Evolutionary conservation across 2,797 vertebrate species (phyloP).

Genomic region (Pseudocheirus occidentalis): DNA sequence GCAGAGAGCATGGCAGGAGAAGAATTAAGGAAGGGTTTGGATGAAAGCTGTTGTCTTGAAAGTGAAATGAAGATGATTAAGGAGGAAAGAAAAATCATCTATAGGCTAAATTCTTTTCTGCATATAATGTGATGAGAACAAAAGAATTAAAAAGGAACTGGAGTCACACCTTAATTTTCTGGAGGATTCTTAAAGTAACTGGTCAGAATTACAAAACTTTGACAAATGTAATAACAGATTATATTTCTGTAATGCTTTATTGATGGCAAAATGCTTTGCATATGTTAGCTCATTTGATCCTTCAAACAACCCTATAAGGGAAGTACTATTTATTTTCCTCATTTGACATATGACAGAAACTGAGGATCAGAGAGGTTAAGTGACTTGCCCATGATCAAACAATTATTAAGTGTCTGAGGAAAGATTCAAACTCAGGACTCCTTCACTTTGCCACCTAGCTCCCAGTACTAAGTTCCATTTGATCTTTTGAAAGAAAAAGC

Average conservation of each 20-base stretch:
- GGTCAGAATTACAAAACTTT: neutral
- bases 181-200: neutral
- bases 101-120: neutral
- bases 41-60: neutral
- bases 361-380: neutral
- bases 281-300: neutral
- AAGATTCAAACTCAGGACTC: neutral
- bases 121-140: neutral
- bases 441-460: neutral
- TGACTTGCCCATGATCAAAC: neutral
- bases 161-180: neutral
- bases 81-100: neutral
- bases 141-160: neutral
- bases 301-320: neutral
- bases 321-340: neutral
- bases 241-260: neutral
- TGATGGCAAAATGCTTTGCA: neutral
- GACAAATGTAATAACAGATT: neutral
- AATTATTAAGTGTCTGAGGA: neutral
- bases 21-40: neutral
- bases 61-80: conserved; percentile 9
- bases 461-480: neutral
- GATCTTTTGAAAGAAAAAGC: neutral
- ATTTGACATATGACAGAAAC: neutral
- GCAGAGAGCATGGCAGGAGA: neutral